Percentiles rank a stretch among this genome's conserved stretches.
Evolutionary conservation across 2,113 vertebrate species (phyloP).

Genomic region (Chunga burmeisteri): DNA sequence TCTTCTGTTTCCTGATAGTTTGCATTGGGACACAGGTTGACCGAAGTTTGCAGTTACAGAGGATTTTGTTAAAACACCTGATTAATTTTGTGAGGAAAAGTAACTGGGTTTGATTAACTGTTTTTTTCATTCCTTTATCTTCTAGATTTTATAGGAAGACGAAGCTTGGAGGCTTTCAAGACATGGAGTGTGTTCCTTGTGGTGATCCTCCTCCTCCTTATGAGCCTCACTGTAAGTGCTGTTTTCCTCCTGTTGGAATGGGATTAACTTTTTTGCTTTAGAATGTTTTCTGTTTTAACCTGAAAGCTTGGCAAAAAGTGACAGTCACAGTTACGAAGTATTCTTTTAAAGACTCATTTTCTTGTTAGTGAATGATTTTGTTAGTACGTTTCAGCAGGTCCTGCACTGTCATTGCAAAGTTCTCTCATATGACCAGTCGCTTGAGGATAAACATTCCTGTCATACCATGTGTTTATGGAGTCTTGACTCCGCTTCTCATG

Average conservation of each 20-base stretch:
- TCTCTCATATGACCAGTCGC: background rate
- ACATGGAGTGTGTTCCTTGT: conserved; percentile 96
- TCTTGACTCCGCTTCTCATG: background rate
- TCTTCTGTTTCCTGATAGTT: background rate
- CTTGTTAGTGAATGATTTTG: background rate
- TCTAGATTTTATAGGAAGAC: conserved; percentile 95
- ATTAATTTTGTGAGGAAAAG: background rate
- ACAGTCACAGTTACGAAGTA: background rate
- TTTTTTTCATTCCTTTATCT: conserved; percentile 1
- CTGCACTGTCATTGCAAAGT: background rate
- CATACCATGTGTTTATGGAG: background rate
- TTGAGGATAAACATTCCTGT: background rate
- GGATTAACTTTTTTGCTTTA: background rate
- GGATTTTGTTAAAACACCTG: background rate
- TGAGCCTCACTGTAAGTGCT: conserved; percentile 93
- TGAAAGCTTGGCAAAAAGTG: background rate
- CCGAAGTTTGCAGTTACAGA: background rate
- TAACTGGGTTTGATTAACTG: background rate
- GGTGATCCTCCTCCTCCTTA: conserved; percentile 93
- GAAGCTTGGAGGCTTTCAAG: conserved; percentile 95
- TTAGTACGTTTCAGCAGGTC: background rate
- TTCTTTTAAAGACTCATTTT: background rate
- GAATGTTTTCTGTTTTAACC: background rate
- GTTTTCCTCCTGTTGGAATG: background rate
- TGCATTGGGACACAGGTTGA: background rate